These are phyloP conservation scores for Pteronotus mesoamericanus DNA, from an alignment of 2,797 vertebrate species.

Conservation along the genomic window DNA sequence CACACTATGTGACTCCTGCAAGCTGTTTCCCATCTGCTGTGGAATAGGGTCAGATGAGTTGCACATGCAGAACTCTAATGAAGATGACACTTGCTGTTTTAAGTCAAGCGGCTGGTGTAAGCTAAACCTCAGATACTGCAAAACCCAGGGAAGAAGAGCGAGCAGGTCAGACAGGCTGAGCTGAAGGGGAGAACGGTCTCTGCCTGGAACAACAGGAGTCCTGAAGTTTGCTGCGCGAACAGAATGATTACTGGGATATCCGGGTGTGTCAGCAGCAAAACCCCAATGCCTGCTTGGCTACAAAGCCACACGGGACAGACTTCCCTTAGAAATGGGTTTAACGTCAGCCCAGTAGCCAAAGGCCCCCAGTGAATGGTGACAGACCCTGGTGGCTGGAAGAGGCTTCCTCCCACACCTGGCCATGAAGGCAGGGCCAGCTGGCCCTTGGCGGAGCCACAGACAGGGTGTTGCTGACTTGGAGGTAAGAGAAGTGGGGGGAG, in stretches of 20 bases:
- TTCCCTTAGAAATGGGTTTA: background rate
- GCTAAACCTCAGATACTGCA: background rate
- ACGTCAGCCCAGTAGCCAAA: background rate
- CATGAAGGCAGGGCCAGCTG: background rate
- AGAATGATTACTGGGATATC: background rate
- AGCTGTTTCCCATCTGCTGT: background rate
- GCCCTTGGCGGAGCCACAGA: background rate
- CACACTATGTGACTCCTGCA: background rate
- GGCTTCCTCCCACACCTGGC: background rate
- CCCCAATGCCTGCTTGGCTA: background rate
- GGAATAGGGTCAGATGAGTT: background rate
- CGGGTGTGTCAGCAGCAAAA: background rate
- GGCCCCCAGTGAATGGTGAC: background rate
- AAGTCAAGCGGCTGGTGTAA: background rate
- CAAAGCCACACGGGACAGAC: background rate
- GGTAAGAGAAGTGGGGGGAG: background rate
- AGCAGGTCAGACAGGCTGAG: background rate
- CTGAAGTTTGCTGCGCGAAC: background rate
- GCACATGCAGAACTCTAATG: background rate
- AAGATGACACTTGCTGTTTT: background rate
- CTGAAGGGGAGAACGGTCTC: background rate
- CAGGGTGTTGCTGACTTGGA: background rate
- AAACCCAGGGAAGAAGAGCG: background rate
- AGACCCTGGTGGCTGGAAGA: background rate
- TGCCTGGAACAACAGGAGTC: background rate